Conservation (phyloP, 2,113 vertebrate genomes). For the Gulo gulo region DNA sequence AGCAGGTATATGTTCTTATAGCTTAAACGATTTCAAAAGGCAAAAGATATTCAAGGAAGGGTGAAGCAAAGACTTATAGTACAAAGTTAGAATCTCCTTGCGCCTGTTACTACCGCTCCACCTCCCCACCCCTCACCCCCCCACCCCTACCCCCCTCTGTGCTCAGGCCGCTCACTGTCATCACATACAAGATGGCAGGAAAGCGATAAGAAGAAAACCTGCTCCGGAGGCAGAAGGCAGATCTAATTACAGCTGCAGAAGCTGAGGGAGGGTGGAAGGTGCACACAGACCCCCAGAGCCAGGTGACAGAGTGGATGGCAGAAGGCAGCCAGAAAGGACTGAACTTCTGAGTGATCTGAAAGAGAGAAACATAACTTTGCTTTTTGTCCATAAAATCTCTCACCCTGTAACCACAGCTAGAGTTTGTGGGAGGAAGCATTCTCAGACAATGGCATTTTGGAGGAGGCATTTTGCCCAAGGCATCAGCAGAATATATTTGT, state of each 20-base stretch:
- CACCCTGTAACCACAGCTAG: neutral
- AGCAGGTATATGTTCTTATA: neutral
- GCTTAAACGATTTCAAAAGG: slow-evolving; percentile 7
- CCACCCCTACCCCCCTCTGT: neutral
- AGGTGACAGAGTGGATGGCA: neutral
- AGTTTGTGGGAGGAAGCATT: slow-evolving; percentile 31
- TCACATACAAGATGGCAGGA: neutral
- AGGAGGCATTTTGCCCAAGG: slow-evolving; percentile 57
- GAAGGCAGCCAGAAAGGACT: neutral
- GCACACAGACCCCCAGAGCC: neutral
- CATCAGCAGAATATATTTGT: slow-evolving; percentile 51
- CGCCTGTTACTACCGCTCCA: neutral
- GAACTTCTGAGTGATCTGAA: neutral
- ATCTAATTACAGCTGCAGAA: neutral
- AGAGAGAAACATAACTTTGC: neutral
- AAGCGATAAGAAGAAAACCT: slow-evolving; percentile 3
- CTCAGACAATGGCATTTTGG: slow-evolving; percentile 59
- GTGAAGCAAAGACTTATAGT: neutral
- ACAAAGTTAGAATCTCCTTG: neutral
- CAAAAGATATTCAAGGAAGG: neutral
- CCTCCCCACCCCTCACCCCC: too few species aligned
- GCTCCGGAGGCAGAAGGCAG: neutral
- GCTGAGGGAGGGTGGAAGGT: neutral
- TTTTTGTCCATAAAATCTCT: slow-evolving; percentile 2
- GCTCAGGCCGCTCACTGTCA: neutral